Evolutionary conservation across 2,797 vertebrate species (phyloP).

Genomic region (Cossypha niveicapilla): DNA sequence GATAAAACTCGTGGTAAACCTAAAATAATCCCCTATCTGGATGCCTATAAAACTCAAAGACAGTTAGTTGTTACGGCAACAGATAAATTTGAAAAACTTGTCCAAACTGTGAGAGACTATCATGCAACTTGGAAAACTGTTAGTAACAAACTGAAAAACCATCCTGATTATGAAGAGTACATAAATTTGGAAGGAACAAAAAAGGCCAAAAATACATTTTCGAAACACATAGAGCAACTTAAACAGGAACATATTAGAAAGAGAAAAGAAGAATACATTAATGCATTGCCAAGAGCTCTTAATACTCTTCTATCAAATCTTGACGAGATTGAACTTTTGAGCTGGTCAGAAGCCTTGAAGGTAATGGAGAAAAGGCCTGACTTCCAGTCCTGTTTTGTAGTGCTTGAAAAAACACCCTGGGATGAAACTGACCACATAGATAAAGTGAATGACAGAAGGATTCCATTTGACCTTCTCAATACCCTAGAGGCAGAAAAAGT

Average conservation of each 20-base stretch:
- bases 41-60: constrained; percentile 93
- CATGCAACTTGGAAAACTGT: constrained; percentile 95
- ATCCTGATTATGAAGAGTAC: constrained; percentile 93
- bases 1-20: constrained; percentile 96
- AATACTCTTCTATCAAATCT: constrained; percentile 91
- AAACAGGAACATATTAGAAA: constrained; percentile 97
- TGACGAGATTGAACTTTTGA: constrained; percentile 92
- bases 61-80: constrained; percentile 89
- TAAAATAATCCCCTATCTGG: constrained; percentile 95
- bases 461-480: constrained; percentile 93
- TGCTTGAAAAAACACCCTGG: constrained; percentile 94
- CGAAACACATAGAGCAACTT: constrained; percentile 94
- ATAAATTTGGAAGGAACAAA: constrained; percentile 93
- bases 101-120: constrained; percentile 93
- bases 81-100: constrained; percentile 92
- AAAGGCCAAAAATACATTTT: constrained; percentile 92
- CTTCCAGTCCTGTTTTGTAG: constrained; percentile 94
- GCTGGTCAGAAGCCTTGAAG: constrained; percentile 90
- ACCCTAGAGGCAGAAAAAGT: constrained; percentile 91
- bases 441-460: constrained; percentile 91
- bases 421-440: constrained; percentile 95
- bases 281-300: constrained; percentile 91
- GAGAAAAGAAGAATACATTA: constrained; percentile 93
- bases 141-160: constrained; percentile 91
- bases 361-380: constrained; percentile 88